Percentiles rank a stretch among this genome's conserved stretches.
Conservation (phyloP, 1,140 invertebrate genomes). For the Charaxes varanes region DNA sequence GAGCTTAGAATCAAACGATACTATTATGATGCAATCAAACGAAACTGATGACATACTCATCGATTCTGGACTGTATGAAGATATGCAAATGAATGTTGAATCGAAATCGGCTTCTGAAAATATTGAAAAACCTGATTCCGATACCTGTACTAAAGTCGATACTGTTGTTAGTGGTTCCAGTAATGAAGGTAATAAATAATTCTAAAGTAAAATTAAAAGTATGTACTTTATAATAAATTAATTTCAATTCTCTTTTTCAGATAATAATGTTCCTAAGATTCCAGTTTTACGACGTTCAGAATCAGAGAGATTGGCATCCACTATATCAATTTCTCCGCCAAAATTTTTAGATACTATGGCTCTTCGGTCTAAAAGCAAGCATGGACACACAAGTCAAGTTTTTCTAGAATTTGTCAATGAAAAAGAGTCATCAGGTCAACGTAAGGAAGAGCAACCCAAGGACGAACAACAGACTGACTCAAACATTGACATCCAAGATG, state of each 20-base stretch:
- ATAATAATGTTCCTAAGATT: slow-evolving; percentile 60
- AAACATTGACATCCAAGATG: neutral
- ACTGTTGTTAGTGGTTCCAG: neutral
- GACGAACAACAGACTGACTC: slow-evolving; percentile 3
- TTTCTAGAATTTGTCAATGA: slow-evolving; percentile 66
- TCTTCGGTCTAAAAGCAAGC: slow-evolving; percentile 78
- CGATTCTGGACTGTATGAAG: slow-evolving; percentile 29
- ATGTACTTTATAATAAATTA: slow-evolving; percentile 9
- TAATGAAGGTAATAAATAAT: slow-evolving; percentile 13
- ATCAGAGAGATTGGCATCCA: slow-evolving; percentile 65
- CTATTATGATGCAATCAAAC: slow-evolving; percentile 5
- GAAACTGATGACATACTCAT: slow-evolving; percentile 14
- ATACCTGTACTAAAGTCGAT: too few relatives aligned
- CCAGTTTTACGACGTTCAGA: slow-evolving; percentile 55
- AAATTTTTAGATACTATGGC: slow-evolving; percentile 83
- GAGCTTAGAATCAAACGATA: slow-evolving; percentile 26
- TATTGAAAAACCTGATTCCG: neutral
- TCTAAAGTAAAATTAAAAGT: neutral
- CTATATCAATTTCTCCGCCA: slow-evolving; percentile 75
- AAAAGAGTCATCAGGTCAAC: slow-evolving; percentile 32
- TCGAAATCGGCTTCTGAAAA: neutral
- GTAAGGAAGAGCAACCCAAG: slow-evolving; percentile 23
- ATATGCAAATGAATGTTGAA: slow-evolving; percentile 24
- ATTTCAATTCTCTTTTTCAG: slow-evolving; percentile 39
- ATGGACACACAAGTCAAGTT: slow-evolving; percentile 76